Evolutionary conservation across 2,797 vertebrate species (phyloP).

Genomic region (Nyctalus aviator): DNA sequence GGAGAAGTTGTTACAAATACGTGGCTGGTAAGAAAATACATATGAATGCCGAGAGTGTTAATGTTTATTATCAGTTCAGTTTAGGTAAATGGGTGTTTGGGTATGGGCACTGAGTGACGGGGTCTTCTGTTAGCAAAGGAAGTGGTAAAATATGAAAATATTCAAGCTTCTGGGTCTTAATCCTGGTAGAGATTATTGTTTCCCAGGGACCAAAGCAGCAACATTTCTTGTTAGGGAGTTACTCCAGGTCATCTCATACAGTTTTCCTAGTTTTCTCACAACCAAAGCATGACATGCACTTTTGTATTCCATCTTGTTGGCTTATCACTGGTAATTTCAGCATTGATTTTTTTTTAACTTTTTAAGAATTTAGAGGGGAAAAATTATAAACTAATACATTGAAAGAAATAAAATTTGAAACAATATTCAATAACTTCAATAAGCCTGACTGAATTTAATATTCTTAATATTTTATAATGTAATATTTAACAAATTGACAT

Average conservation of each 20-base stretch:
- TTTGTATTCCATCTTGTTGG: neutral
- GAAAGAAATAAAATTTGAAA: slow-evolving; percentile 40
- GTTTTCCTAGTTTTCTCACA: neutral
- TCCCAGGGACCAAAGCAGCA: neutral
- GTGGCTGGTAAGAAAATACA: slow-evolving; percentile 94
- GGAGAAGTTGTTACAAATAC: slow-evolving; percentile 97
- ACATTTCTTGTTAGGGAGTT: neutral
- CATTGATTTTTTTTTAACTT: neutral
- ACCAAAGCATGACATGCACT: neutral
- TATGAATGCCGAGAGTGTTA: neutral
- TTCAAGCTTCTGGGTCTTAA: neutral
- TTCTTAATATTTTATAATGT: neutral
- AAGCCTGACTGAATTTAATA: slow-evolving; percentile 53
- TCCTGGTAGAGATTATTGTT: neutral
- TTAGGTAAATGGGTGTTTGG: neutral
- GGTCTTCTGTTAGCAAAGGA: slow-evolving; percentile 39
- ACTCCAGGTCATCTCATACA: neutral
- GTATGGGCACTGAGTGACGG: neutral
- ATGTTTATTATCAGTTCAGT: neutral
- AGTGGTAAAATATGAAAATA: slow-evolving; percentile 12
- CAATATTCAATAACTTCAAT: neutral
- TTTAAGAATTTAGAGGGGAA: neutral
- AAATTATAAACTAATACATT: neutral
- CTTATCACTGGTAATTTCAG: neutral
- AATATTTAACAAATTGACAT: neutral